These are phyloP conservation scores for Magallana nippona DNA, from an alignment of 2,888 invertebrate genomes.

Conservation along the genomic window DNA sequence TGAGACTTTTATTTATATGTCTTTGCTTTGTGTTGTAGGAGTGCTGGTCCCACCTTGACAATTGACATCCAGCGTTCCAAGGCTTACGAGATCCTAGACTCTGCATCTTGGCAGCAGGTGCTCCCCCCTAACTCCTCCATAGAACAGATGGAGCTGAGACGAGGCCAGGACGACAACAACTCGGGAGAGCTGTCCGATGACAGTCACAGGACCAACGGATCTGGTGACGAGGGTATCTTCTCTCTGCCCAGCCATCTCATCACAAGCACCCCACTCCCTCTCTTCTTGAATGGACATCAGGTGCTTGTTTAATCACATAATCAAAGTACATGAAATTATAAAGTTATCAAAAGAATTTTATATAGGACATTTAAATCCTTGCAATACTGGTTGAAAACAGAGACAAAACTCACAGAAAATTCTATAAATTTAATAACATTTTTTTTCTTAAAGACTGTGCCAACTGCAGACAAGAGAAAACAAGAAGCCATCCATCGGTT, in stretches of 20 bases:
- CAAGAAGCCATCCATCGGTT: constrained; percentile 72
- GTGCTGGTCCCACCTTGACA: constrained; percentile 57
- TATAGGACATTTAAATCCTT: too few species aligned
- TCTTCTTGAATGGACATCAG: constrained; percentile 65
- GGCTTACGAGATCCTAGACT: constrained; percentile 60
- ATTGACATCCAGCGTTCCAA: constrained; percentile 66
- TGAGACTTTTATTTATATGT: not conserved
- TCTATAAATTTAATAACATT: not conserved
- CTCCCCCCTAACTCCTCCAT: constrained; percentile 45
- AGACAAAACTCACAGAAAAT: too few species aligned
- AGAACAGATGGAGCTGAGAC: constrained; percentile 36
- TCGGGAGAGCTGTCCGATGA: constrained; percentile 55
- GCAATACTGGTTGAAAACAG: too few species aligned
- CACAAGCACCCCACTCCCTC: constrained; percentile 70
- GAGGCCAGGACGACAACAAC: constrained; percentile 40
- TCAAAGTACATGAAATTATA: too few species aligned
- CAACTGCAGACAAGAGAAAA: constrained; percentile 61
- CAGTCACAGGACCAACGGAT: constrained; percentile 63
- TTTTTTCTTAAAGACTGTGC: constrained; percentile 60
- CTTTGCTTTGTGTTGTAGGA: constrained; percentile 54
- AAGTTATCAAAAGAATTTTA: too few species aligned
- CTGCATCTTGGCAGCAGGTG: constrained; percentile 51
- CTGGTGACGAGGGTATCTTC: constrained; percentile 62
- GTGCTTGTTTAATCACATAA: constrained; percentile 54
- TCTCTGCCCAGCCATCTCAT: constrained; percentile 59